These are phyloP conservation scores for Euwallacea fornicatus DNA, from an alignment of 1,140 invertebrate species.

Conservation along the genomic window DNA sequence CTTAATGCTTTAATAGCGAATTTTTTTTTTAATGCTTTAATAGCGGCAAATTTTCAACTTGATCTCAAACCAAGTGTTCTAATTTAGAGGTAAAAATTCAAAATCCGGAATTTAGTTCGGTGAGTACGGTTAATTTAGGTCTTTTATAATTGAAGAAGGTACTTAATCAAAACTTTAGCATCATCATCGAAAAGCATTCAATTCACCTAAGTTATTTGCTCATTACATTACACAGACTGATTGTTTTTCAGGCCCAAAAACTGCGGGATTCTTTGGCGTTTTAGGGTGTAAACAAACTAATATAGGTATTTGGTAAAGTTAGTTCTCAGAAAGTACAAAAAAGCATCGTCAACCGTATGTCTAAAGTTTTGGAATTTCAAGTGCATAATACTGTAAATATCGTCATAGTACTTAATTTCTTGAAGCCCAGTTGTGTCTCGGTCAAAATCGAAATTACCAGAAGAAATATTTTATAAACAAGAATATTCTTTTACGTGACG, in stretches of 20 bases:
- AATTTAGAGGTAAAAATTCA: background rate
- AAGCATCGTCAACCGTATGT: background rate
- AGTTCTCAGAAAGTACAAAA: background rate
- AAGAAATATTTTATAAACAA: slow-evolving; percentile 11
- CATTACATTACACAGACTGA: slow-evolving; percentile 6
- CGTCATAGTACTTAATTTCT: slow-evolving; percentile 1
- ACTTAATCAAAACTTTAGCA: background rate
- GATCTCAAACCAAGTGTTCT: background rate
- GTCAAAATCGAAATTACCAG: background rate
- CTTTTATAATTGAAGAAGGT: slow-evolving; percentile 1
- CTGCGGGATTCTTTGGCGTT: background rate
- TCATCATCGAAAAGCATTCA: background rate
- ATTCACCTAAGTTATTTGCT: slow-evolving; percentile 7
- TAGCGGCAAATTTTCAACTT: background rate
- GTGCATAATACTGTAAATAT: background rate
- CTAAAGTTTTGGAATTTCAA: slow-evolving; percentile 1
- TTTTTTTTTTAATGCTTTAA: slow-evolving; percentile 6
- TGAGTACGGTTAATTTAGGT: background rate
- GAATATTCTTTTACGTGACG: slow-evolving; percentile 46
- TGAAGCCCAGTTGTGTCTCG: background rate
- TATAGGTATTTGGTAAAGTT: background rate
- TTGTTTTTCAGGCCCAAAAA: background rate
- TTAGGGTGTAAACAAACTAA: background rate
- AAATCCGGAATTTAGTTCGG: too few species aligned
- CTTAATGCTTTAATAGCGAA: background rate